Evolutionary conservation across 2,888 invertebrate genomes (phyloP), one percentile per base, ranked within the genome.

Genomic region (Cephus pygmeus): DNA sequence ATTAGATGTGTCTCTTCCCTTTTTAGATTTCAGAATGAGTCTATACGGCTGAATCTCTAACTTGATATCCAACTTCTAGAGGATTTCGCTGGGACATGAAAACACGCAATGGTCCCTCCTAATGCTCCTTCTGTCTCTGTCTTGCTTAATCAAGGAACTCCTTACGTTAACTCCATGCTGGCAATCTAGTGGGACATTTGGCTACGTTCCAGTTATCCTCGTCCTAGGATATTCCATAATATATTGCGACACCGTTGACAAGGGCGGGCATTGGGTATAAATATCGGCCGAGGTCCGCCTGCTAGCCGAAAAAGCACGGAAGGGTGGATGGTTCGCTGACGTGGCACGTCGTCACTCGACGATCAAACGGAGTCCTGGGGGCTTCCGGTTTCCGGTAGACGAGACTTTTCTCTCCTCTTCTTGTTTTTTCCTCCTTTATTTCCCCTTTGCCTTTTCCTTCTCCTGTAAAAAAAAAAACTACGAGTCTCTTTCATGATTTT

Each of bases 331-430:
- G 77, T 79, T 36, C 84, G 90, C 90, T 90, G 90, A 90, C 90
- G 90, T 87, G 87, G 90, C 89, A 86, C 84, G 85, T 87, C 85
- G 88, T 87, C 87, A 85, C 79, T 86, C 77, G 23, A 33, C 56
- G 31, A n/a, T 12, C 83, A 86, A 83, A 84, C 35, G 80, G 78
- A 79, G 82, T 80, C 79, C 81, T 83, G 79, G 75, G 80, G 76
- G 77, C 83, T 83, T 85, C 89, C 88, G 86, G 87, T 87, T 90
- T 90, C 90, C 90, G 90, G 86, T 86, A 82, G 82, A 83, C 82
- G 85, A 86, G 84, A 83, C 85, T 85, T 84, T 81, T 82, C 82
- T 81, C 81, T 79, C 31, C 68, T 30, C 12, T 15, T 35, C 34
- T 34, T 34, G 71, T 71, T 71, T 71, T 33, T 11, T 30, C 71